These are phyloP conservation scores for Porites australiensis DNA, from an alignment of 64 coral and sea anemone species.

Conservation along the genomic window DNA sequence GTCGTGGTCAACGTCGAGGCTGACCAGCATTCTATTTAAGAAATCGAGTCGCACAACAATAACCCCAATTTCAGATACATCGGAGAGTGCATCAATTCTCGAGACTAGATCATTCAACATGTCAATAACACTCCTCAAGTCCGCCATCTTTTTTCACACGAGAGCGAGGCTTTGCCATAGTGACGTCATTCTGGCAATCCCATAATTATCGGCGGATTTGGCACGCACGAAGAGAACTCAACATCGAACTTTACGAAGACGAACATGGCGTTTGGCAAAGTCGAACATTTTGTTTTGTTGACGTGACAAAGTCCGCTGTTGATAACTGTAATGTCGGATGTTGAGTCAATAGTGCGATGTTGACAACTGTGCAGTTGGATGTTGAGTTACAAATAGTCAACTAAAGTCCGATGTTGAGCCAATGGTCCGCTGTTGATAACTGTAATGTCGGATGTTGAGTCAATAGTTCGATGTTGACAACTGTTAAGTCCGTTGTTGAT, in stretches of 20 bases:
- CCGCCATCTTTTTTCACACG: background rate
- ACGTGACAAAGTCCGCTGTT: too few species aligned
- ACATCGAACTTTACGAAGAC: background rate
- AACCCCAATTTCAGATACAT: constrained; percentile 40
- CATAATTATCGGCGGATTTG: constrained; percentile 21
- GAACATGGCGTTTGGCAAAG: background rate
- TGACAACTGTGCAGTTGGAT: too few species aligned
- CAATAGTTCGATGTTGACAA: too few species aligned
- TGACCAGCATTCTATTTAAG: constrained; percentile 65
- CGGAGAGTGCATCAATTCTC: background rate
- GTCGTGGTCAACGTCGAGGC: constrained; percentile 40
- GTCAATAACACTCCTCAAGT: background rate
- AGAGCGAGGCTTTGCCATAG: background rate
- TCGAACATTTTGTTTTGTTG: too few species aligned
- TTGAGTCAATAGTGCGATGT: too few species aligned
- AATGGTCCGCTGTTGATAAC: too few species aligned
- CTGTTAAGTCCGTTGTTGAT: too few species aligned
- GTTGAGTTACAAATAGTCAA: too few species aligned
- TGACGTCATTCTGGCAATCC: background rate
- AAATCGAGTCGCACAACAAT: constrained; percentile 34
- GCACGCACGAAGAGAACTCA: background rate
- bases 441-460: too few species aligned
- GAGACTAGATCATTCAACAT: background rate
- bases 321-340: too few species aligned
- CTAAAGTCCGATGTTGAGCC: too few species aligned